phyloP scores from a whole-genome alignment of 2,888 invertebrate species.

The Troilus luridus region DNA sequence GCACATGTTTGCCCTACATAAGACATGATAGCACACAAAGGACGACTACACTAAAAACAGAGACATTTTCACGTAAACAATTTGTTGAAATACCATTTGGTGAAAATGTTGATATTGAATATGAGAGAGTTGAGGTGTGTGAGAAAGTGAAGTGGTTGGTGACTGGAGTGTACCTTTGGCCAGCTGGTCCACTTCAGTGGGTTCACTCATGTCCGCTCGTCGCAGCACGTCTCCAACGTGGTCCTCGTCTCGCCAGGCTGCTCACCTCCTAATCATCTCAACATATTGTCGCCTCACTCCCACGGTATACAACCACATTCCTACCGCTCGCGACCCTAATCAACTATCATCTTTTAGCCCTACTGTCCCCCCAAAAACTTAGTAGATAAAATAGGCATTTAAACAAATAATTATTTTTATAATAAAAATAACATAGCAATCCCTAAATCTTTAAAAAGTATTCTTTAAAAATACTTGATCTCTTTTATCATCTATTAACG shows the following conservation, averaged over 20 bases:
- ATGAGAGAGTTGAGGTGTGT: slow-evolving; percentile 15
- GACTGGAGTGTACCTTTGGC: slow-evolving; percentile 52
- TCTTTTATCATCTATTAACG: slow-evolving; percentile 2
- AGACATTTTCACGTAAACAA: slow-evolving; percentile 33
- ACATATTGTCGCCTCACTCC: slow-evolving; percentile 59
- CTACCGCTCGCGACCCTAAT: slow-evolving; percentile 48
- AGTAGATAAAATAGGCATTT: slow-evolving; percentile 54
- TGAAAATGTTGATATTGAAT: slow-evolving; percentile 12
- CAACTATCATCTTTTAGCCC: slow-evolving; percentile 53
- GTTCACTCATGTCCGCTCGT: not conserved
- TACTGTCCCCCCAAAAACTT: not conserved
- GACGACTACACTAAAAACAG: not conserved
- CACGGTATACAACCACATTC: slow-evolving; percentile 53
- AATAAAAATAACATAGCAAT: not conserved
- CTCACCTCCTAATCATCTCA: slow-evolving; percentile 56
- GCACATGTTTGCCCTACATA: not conserved
- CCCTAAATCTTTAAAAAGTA: not conserved
- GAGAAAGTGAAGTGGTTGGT: slow-evolving; percentile 34
- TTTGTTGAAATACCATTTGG: slow-evolving; percentile 35
- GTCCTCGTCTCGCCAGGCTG: slow-evolving; percentile 4
- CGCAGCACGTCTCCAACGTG: not conserved
- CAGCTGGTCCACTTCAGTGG: not conserved
- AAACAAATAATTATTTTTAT: not conserved
- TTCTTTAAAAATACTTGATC: not conserved
- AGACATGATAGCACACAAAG: not conserved